Conservation (phyloP, 2,888 invertebrate genomes). For the Itoplectis maculator region DNA sequence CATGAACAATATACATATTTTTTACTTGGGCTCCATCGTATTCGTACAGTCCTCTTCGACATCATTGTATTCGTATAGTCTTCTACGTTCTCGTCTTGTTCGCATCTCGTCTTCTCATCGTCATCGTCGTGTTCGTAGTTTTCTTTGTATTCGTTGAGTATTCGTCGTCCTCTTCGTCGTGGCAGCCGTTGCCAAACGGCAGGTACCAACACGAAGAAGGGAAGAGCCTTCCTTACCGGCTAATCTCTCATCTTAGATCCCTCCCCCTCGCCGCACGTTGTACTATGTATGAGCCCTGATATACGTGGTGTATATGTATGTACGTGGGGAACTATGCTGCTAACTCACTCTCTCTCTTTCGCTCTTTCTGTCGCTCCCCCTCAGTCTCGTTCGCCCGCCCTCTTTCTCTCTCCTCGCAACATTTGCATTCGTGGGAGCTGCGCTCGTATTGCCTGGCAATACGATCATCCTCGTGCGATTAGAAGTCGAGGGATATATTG, state of each 20-base stretch:
- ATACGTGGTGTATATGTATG: background rate
- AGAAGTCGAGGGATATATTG: conserved; percentile 19
- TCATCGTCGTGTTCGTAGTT: background rate
- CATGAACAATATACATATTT: no score
- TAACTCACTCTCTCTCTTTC: no score
- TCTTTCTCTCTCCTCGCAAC: background rate
- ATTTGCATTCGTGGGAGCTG: conserved; percentile 66
- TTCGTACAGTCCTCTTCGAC: no score
- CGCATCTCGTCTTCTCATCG: no score
- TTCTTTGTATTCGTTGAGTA: no score
- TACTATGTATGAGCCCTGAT: conserved; percentile 24
- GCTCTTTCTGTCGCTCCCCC: no score
- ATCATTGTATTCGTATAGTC: no score
- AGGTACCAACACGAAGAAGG: conserved; percentile 27
- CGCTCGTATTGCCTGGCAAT: conserved; percentile 36
- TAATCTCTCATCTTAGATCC: conserved; percentile 82
- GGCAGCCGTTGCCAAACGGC: background rate
- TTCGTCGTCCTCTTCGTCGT: background rate
- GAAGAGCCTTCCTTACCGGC: conserved; percentile 76
- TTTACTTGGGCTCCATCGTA: no score
- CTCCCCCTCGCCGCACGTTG: conserved; percentile 47
- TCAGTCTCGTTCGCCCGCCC: no score
- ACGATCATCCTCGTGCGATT: conserved; percentile 58
- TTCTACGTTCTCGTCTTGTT: no score
- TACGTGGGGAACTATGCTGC: background rate